Base-by-base conservation (phyloP, 2,888 invertebrate genomes). In the Polyploca ridens region DNA sequence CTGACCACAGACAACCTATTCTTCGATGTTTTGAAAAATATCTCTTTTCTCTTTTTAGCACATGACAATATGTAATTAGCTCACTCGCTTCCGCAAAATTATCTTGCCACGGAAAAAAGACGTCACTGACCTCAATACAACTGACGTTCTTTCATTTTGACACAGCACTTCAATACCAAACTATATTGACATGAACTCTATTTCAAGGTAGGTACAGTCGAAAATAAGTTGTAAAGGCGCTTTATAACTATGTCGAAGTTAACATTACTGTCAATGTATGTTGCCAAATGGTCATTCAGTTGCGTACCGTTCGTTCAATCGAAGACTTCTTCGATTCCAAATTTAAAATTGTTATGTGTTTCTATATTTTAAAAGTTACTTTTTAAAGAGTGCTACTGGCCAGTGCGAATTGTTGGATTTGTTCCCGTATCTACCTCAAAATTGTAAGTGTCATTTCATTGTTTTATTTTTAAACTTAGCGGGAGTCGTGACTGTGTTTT, bases 81-180 rank as follows among this genome's bases (percentile, higher is more conserved):
- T 72, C 58, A 77, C 88, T 88, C 89, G 68, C 74, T 89, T 86
- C 77, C 78, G 83, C 87, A 78, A 85, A 89, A 85, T 89, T 86
- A 83, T 86, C 84, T 79, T 80, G 70, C 70, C 75, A 77, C 82
- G 84, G 77, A 88, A 91, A 91, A 91, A 90, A 88, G 89, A 89
- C 91, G 93, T 91, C 92, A 89, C 84, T 93, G 93, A 93, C 93
- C 93, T 91, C 90, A 90, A 90, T 92, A 87, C 73, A 64, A 61
- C 63, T 68, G 64, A 65, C 66, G 63, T 62, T 60, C 57, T 63
- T 64, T 69, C 75, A 78, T 69, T 78, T 73, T 64, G 79, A 82
- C 79, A 79, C 69, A 70, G 83, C 82, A 70, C 70, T 74, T 69
- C 64, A 57, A 62, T 27, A 16, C 57, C 65, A 49, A 33, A 27